Percentiles rank a stretch among this genome's conserved stretches.
Conservation (phyloP, 1,140 invertebrate genomes). For the Rhyacophila brunnea region DNA sequence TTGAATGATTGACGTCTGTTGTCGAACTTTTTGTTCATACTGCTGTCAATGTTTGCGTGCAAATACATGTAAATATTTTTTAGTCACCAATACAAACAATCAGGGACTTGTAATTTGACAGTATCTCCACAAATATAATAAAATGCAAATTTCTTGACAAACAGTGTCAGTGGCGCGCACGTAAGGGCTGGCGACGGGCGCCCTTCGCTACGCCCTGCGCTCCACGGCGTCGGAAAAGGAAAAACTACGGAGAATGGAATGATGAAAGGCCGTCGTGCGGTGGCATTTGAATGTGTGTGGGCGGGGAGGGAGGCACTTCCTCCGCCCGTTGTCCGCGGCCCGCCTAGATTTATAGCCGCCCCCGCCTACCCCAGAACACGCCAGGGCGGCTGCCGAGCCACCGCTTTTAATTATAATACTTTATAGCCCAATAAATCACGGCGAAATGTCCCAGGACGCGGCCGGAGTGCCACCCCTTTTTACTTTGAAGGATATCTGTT, state of each 20-base stretch:
- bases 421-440: constrained; percentile 57
- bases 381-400: constrained; percentile 38
- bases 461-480: constrained; percentile 35
- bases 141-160: neutral
- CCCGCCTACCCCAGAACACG: constrained; percentile 34
- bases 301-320: constrained; percentile 13
- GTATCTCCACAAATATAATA: too few relatives aligned
- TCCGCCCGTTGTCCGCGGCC: constrained; percentile 22
- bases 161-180: too few relatives aligned
- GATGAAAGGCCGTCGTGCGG: constrained; percentile 36
- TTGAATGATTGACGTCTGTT: too few relatives aligned
- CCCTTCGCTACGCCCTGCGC: constrained; percentile 6
- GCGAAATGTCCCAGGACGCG: constrained; percentile 36
- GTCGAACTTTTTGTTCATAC: too few relatives aligned
- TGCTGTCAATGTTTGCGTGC: too few relatives aligned
- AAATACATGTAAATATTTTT: too few relatives aligned
- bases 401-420: constrained; percentile 59
- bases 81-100: too few relatives aligned
- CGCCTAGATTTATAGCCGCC: constrained; percentile 35
- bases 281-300: constrained; percentile 36
- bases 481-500: constrained; percentile 37
- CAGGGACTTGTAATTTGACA: too few relatives aligned
- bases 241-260: constrained; percentile 34
- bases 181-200: neutral
- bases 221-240: constrained; percentile 29